Evolutionary conservation across 2,113 vertebrate genomes (phyloP).

Genomic region (Hippoglossus stenolepis): DNA sequence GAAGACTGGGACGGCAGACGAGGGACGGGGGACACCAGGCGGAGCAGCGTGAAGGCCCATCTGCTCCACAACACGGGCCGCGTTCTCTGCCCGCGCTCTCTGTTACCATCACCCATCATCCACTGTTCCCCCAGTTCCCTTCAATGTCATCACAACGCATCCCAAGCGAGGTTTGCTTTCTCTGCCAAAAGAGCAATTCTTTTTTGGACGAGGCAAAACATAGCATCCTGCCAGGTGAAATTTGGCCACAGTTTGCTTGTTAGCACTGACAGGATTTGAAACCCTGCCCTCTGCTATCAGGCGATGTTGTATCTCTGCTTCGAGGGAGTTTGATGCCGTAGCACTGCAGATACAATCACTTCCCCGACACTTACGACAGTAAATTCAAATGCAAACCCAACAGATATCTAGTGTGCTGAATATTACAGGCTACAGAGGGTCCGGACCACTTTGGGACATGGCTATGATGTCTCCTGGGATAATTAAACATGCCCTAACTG

Average conservation of each 20-base stretch:
- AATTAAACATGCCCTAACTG: conserved; percentile 36
- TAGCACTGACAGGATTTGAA: conserved; percentile 45
- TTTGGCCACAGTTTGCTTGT: conserved; percentile 57
- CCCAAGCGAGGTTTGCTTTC: conserved; percentile 13
- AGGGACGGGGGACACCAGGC: conserved; percentile 52
- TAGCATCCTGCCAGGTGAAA: conserved; percentile 63
- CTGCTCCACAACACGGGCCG: conserved; percentile 60
- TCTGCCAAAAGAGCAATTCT: conserved; percentile 55
- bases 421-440: conserved; percentile 17
- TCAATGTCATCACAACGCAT: conserved; percentile 52
- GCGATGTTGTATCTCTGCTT: conserved; percentile 18
- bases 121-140: conserved; percentile 42
- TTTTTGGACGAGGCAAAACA: conserved; percentile 33
- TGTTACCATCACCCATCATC: conserved; percentile 59
- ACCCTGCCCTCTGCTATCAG: conserved; percentile 15
- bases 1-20: conserved; percentile 55
- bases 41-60: conserved; percentile 68
- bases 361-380: conserved; percentile 9
- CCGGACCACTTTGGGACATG: conserved; percentile 1
- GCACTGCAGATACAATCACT: conserved; percentile 8
- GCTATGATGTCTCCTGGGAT: conserved; percentile 17
- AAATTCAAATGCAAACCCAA: conserved; percentile 35
- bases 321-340: conserved; percentile 1
- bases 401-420: conserved; percentile 15
- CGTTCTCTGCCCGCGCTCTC: conserved; percentile 11